Percentiles rank a stretch among this genome's conserved stretches.
phyloP scores from a whole-genome alignment of 2,113 vertebrate species.

The Tricholaema leucomelas region DNA sequence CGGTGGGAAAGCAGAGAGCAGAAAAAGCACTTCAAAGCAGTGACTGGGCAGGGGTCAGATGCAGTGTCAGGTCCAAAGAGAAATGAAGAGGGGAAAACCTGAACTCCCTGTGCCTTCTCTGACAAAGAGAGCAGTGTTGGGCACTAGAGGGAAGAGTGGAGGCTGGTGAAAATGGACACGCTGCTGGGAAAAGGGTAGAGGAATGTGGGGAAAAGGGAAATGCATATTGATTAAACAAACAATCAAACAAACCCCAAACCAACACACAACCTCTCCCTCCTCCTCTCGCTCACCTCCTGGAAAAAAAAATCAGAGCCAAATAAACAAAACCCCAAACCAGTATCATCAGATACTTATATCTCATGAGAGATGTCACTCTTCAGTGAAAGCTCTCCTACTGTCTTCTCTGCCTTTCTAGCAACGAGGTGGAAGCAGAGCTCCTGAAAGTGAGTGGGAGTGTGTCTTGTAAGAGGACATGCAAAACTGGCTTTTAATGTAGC shows the following conservation, averaged over 20 bases:
- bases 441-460: not conserved
- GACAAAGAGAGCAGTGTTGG: not conserved
- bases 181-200: not conserved
- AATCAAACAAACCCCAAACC: not conserved
- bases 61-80: slow-evolving; percentile 47
- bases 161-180: not conserved
- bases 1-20: slow-evolving; percentile 12
- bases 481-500: not conserved
- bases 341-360: not conserved
- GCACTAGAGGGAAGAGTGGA: not conserved
- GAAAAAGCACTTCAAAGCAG: slow-evolving; percentile 52
- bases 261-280: no score
- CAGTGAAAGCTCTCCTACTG: not conserved
- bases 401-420: not conserved
- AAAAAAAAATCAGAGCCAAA: not conserved
- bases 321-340: not conserved
- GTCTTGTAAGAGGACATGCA: not conserved
- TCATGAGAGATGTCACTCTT: not conserved
- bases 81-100: slow-evolving; percentile 31
- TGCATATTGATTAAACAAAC: not conserved
- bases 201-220: not conserved
- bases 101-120: not conserved
- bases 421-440: not conserved
- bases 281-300: no score
- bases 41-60: slow-evolving; percentile 31